Base-by-base conservation (phyloP, 1,140 invertebrate genomes). In the Anastrepha obliqua region DNA sequence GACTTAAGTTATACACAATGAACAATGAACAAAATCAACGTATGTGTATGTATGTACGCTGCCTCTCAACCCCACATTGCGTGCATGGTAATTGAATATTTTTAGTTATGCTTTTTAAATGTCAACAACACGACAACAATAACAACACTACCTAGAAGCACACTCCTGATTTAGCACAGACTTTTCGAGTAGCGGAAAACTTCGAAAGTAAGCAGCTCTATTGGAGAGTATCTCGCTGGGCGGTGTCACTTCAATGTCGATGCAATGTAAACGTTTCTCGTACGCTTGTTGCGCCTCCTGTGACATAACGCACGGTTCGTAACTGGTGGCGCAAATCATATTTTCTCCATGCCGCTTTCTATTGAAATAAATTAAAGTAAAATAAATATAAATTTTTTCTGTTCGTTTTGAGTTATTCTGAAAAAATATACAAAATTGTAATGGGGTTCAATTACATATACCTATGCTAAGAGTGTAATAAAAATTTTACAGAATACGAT, bases 131-230 rank as follows among this genome's bases (percentile, higher is more conserved):
- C 29, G 29, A 87, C 60, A 55, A 85, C 51, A 85, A 85, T 15
- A 44, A 87, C 59, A 87, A 85, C 74, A 88, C 88, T 94, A 95
- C 95, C 95, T 95, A 91, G 95, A 94, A 86, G 95, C 93, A 55
- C 96, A 96, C 90, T 97, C 96, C 93, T 96, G 96, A 90, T 97
- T 97, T 65, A 99, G 95, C 64, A 96, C 94, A 62, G 95, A 95
- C 88, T 94, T 95, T 91, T 98, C 97, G 47, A 98, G 94, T 6
- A 96, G 91, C 20, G 98, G 98, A 94, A 99, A 98, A 90, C 96
- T 95, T 93, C 95, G 94, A 92, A 96, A 96, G 93, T 96, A 96
- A 8, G 95, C 96, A 62, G 96, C 95, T 88, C 95, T 94, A 91
- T 96, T 95, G 64, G 95, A 95, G 87, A 96, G 93, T 47, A 97